A percentile compares a stretch with the other conserved stretches of the same genome.
These are phyloP conservation scores for Megathymus violae DNA, from an alignment of 1,140 invertebrate species.

Conservation along the genomic window DNA sequence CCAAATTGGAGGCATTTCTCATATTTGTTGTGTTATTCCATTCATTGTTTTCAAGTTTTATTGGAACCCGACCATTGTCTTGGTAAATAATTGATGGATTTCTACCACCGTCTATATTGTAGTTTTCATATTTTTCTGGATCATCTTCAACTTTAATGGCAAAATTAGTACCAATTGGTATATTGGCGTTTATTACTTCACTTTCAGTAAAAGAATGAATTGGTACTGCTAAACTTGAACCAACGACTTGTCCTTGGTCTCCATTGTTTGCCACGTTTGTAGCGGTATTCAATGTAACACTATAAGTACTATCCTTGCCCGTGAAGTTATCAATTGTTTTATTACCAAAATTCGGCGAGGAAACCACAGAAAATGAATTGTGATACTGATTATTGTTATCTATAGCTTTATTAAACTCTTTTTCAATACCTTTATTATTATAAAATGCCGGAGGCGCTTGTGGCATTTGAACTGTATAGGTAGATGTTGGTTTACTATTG, in stretches of 20 bases:
- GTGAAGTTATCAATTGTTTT: constrained; percentile 48
- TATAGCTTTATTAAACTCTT: not conserved
- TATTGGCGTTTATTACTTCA: constrained; percentile 72
- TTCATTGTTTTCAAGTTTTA: constrained; percentile 60
- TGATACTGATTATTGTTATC: constrained; percentile 19
- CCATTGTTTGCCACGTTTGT: constrained; percentile 60
- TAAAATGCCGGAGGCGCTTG: constrained; percentile 38
- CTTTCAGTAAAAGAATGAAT: constrained; percentile 53
- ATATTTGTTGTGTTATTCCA: constrained; percentile 62
- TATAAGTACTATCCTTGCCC: constrained; percentile 59
- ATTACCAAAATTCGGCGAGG: constrained; percentile 51
- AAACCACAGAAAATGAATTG: constrained; percentile 43
- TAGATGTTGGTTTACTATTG: constrained; percentile 60
- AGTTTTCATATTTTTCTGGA: constrained; percentile 57
- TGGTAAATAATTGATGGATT: constrained; percentile 52
- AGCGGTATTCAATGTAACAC: constrained; percentile 65
- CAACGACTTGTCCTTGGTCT: constrained; percentile 57
- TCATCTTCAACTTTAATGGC: constrained; percentile 80
- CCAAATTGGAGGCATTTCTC: constrained; percentile 37
- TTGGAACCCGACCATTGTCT: constrained; percentile 41
- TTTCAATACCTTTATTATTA: constrained; percentile 37
- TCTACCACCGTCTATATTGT: constrained; percentile 56
- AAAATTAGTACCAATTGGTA: constrained; percentile 80
- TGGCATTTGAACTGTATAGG: constrained; percentile 69
- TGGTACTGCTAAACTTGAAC: constrained; percentile 65